Conservation (phyloP, 1,140 invertebrate genomes). For the Drosophila nikananu region DNA sequence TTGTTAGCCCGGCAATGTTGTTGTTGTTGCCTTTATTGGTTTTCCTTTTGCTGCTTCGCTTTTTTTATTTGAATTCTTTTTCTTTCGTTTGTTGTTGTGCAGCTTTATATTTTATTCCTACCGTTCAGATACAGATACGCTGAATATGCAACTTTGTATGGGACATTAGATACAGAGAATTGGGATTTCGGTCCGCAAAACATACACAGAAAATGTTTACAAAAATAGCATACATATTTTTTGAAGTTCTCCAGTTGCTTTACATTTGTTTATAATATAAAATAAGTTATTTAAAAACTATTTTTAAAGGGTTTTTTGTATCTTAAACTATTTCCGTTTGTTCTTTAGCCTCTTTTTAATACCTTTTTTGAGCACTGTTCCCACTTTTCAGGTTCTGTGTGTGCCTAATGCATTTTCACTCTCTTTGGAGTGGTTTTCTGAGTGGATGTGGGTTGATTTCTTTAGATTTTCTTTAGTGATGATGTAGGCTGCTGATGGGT, state of each 20-base stretch:
- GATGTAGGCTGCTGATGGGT: slow-evolving; percentile 7
- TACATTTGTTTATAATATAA: neutral
- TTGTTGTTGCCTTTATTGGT: slow-evolving; percentile 40
- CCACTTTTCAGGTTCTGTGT: slow-evolving; percentile 35
- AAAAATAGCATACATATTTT: neutral
- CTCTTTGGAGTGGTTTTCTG: slow-evolving; percentile 27
- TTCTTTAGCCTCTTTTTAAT: slow-evolving; percentile 8
- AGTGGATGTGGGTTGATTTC: slow-evolving; percentile 22
- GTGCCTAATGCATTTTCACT: slow-evolving; percentile 39
- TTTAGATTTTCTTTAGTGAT: slow-evolving; percentile 1
- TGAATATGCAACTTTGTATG: slow-evolving; percentile 37
- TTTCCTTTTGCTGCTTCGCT: slow-evolving; percentile 30
- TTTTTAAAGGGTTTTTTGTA: neutral
- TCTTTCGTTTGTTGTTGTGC: slow-evolving; percentile 13
- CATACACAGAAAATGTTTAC: neutral
- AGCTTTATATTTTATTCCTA: slow-evolving; percentile 40
- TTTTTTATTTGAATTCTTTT: slow-evolving; percentile 15
- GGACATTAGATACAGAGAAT: slow-evolving; percentile 37
- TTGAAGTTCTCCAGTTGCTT: neutral
- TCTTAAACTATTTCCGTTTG: neutral
- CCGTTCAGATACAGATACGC: slow-evolving; percentile 30
- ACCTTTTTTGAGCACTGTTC: slow-evolving; percentile 20
- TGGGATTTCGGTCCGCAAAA: slow-evolving; percentile 6
- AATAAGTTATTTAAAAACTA: neutral
- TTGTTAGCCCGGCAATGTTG: slow-evolving; percentile 37